Conservation (phyloP, 2,113 vertebrate species). For the Otocyon megalotis region DNA sequence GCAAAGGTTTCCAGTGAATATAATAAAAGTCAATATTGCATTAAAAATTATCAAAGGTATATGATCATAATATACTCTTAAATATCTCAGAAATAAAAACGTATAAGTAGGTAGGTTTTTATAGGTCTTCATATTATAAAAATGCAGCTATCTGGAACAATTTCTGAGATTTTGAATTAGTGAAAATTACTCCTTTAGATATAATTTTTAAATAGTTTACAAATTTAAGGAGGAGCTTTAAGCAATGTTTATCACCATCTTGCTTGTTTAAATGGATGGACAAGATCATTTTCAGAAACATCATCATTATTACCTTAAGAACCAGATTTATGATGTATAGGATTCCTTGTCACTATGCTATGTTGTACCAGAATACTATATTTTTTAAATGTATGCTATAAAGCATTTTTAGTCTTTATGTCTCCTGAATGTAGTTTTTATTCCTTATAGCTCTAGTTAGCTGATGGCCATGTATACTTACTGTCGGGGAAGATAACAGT, state of each 20-base stretch:
- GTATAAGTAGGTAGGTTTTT: background rate
- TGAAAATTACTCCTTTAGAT: background rate
- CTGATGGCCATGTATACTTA: background rate
- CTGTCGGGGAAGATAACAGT: background rate
- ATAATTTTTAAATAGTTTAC: background rate
- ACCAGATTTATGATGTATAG: background rate
- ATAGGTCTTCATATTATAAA: background rate
- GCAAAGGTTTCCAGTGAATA: background rate
- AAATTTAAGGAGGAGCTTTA: background rate
- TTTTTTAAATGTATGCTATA: background rate
- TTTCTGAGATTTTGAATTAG: background rate
- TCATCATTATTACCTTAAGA: background rate
- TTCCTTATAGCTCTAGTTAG: background rate
- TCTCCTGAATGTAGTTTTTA: background rate
- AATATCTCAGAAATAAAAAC: background rate
- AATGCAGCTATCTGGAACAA: background rate
- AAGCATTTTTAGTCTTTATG: conserved; percentile 2
- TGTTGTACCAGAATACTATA: too few species aligned
- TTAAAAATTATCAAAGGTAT: background rate
- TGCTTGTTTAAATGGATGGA: background rate
- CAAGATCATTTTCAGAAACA: background rate
- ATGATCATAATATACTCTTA: background rate
- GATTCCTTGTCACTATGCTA: background rate
- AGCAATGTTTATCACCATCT: background rate
- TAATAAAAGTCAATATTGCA: background rate